These are phyloP conservation scores for Fabriciana adippe DNA, from an alignment of 2,888 invertebrate genomes.

Conservation along the genomic window DNA sequence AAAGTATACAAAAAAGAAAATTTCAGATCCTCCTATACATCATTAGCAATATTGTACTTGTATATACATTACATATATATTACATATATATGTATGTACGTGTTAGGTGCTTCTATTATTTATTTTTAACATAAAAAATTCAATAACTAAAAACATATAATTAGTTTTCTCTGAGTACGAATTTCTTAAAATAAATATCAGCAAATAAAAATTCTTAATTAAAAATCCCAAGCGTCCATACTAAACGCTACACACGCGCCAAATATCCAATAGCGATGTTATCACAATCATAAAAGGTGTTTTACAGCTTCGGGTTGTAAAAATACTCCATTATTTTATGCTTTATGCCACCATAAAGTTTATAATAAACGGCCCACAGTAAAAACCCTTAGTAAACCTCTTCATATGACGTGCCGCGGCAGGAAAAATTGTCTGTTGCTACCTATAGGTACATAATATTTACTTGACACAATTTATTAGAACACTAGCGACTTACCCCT, in stretches of 20 bases:
- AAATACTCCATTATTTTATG: constrained; percentile 75
- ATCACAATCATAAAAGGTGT: constrained; percentile 73
- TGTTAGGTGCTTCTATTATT: too few relatives aligned
- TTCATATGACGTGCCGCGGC: constrained; percentile 59
- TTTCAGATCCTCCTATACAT: too few relatives aligned
- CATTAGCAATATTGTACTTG: too few relatives aligned
- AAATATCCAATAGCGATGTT: constrained; percentile 51
- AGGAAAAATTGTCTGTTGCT: constrained; percentile 21
- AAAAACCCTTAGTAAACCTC: constrained; percentile 65
- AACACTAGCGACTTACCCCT: too few relatives aligned
- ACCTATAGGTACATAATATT: not conserved
- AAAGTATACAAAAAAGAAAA: too few relatives aligned
- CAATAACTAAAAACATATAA: too few relatives aligned
- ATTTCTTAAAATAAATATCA: not conserved
- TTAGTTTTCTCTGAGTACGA: too few relatives aligned
- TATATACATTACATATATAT: too few relatives aligned
- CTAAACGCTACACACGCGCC: constrained; percentile 33
- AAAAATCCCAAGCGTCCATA: constrained; percentile 25
- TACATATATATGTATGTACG: too few relatives aligned
- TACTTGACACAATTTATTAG: not conserved
- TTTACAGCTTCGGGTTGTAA: constrained; percentile 75
- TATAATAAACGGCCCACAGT: constrained; percentile 75
- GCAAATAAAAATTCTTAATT: constrained; percentile 10
- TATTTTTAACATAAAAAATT: too few relatives aligned
- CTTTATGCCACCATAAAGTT: constrained; percentile 76